Evolutionary conservation across 2,888 invertebrate species (phyloP), one percentile per base, ranked within the genome.

Genomic region (Nomada ferruginata): DNA sequence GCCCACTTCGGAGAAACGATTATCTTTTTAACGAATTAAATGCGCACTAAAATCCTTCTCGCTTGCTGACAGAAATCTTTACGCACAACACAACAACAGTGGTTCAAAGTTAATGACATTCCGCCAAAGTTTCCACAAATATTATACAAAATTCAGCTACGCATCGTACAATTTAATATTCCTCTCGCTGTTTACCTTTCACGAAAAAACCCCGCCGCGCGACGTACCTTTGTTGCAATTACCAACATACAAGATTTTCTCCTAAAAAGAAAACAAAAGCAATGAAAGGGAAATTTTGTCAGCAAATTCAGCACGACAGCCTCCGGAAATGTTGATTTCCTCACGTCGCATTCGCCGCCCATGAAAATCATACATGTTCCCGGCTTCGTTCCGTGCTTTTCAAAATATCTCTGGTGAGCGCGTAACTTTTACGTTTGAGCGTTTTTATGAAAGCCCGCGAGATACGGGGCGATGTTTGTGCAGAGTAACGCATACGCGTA

Each of bases 391-490:
- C 20, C 44, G 10, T 18, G 64, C 7, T n/a, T 44, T 13, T 7
- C 57, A 47, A 26, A 69, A 23, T 57, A 44, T 10, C 18, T 61
- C 18, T 15, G 47, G 5, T n/a, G 23, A 2, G 4, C 57, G 64
- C 52, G 52, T 26, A 63, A 77, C 70, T 71, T 60, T 72, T 18
- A 59, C 47, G 70, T 50, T 47, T 10, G 20, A 52, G 29, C 61
- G 44, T 72, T 80, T 82, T 80, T 82, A 66, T 72, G 55, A 72
- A 75, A 72, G 26, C 47, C 13, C 57, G 26, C 36, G 68, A 57
- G 66, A 63, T 50, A 64, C 47, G 50, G 55, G 36, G 7, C 57
- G 15, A 47, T 59, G 50, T 66, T 63, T 55, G 76, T 44, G n/a
- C 42, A n/a, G 23, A 52, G 47, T 65, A 53, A 55, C 44, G 68